Percentiles rank a stretch among this genome's conserved stretches.
These are phyloP conservation scores for Tupaia tana DNA, from an alignment of 2,113 vertebrate genomes.

Conservation along the genomic window DNA sequence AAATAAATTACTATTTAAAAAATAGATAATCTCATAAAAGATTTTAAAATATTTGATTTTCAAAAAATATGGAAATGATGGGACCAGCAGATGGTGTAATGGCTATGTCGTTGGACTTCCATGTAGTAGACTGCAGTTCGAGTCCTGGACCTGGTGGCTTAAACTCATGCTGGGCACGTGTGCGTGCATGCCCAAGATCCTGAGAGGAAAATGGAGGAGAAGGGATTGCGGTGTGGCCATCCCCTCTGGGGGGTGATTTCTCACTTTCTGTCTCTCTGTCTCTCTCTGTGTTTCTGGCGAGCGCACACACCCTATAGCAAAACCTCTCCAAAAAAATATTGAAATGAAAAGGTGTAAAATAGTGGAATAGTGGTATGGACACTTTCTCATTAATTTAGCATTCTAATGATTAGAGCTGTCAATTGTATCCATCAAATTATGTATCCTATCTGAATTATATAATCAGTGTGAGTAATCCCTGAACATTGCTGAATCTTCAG, in stretches of 20 bases:
- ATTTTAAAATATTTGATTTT: conserved; percentile 10
- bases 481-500: background rate
- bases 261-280: too few relatives aligned
- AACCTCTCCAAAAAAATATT: background rate
- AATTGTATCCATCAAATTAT: background rate
- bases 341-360: background rate
- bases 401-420: background rate
- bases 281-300: too few relatives aligned
- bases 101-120: too few relatives aligned
- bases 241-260: too few relatives aligned
- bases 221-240: too few relatives aligned
- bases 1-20: conserved; percentile 35
- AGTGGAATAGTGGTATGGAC: background rate
- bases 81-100: too few relatives aligned
- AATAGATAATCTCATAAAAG: background rate
- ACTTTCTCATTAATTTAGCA: background rate
- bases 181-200: too few relatives aligned
- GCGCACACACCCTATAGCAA: too few relatives aligned
- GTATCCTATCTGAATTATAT: background rate
- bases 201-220: too few relatives aligned
- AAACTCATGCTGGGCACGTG: too few relatives aligned
- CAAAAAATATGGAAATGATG: background rate
- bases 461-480: background rate
- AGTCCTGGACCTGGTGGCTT: too few relatives aligned
- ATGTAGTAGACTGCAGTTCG: too few relatives aligned